These are phyloP conservation scores for Hydriomena furcata DNA, from an alignment of 2,888 invertebrate species.

Conservation along the genomic window DNA sequence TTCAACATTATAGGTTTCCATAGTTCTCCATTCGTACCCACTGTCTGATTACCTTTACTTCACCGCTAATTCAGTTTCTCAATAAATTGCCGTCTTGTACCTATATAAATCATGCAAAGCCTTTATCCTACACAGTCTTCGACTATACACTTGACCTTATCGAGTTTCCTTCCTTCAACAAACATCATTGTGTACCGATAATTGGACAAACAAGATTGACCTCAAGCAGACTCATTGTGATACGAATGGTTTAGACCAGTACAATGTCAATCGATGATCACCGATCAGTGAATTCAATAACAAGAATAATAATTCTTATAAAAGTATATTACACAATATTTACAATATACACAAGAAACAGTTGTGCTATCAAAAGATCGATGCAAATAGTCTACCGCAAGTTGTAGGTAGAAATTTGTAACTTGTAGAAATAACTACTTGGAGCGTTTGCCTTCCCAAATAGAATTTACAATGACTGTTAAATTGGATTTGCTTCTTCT, in stretches of 20 bases:
- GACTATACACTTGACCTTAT: conserved; percentile 33
- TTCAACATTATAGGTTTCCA: too few relatives aligned
- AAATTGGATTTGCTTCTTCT: not conserved
- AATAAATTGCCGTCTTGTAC: not conserved
- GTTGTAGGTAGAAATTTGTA: too few relatives aligned
- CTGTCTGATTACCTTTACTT: too few relatives aligned
- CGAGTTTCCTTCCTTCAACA: conserved; percentile 34
- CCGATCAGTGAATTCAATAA: conserved; percentile 25
- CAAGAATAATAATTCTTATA: conserved; percentile 7
- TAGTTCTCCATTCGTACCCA: too few relatives aligned
- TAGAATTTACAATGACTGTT: too few relatives aligned
- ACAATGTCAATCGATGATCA: conserved; percentile 22
- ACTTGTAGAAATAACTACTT: too few relatives aligned
- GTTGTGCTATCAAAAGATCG: too few relatives aligned
- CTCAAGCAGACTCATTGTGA: conserved; percentile 35
- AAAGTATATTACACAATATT: too few relatives aligned
- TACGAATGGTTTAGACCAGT: conserved; percentile 39
- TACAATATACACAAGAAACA: too few relatives aligned
- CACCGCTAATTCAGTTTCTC: not conserved
- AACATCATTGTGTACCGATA: conserved; percentile 30
- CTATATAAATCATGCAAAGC: conserved; percentile 14
- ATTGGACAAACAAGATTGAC: conserved; percentile 45
- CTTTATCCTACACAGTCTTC: conserved; percentile 15
- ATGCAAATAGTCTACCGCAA: too few relatives aligned
- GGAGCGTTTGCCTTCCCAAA: too few relatives aligned